Evolutionary conservation across 2,113 vertebrate species (phyloP), one percentile per base, ranked within the genome.

Genomic region (Empidonax traillii): DNA sequence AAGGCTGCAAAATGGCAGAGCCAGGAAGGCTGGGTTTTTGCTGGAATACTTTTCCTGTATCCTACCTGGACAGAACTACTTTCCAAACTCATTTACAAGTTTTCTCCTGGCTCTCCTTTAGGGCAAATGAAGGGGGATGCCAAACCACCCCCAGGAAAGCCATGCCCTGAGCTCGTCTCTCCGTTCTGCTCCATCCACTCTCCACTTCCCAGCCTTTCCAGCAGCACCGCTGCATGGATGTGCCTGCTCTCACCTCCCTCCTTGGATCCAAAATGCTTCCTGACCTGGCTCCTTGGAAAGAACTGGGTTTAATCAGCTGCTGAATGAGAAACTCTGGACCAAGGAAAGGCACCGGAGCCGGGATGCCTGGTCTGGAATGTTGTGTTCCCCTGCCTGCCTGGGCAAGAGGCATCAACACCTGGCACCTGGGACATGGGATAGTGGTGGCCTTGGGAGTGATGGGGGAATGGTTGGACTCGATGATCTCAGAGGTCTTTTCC

Each of bases 301-400:
- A 47, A 21, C 3, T 18, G 8, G 43, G 9, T 66, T 71, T 28
- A 4, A 44, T 47, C 23, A 59, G 43, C 39, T 55, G 20, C 31
- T 19, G 35, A 52, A 24, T 15, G n/a, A 73, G 47, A 35, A 65
- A 14, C 24, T 46, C 41, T 15, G 67, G 49, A 69, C 11, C 30
- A 14, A 62, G 14, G 37, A 2, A 4, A 46, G 10, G 35, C 8
- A 27, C 66, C 0, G 0, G 43, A 75, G 65, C 17, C 2, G 1
- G 23, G 14, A 9, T 17, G 52, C 17, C 51, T 14, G 4, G 16
- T 1, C 14, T 41, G 44, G 28, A 15, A 35, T 35, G 41, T 13
- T 13, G 11, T 49, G n/a, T 10, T n/a, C 15, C 41, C 33, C 28
- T 12, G 23, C 9, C 25, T 12, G 5, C 35, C 46, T 43, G 47